Percentiles rank a stretch among this genome's conserved stretches.
These are phyloP conservation scores for Eilema sororculum DNA, from an alignment of 2,888 invertebrate species.

Conservation along the genomic window DNA sequence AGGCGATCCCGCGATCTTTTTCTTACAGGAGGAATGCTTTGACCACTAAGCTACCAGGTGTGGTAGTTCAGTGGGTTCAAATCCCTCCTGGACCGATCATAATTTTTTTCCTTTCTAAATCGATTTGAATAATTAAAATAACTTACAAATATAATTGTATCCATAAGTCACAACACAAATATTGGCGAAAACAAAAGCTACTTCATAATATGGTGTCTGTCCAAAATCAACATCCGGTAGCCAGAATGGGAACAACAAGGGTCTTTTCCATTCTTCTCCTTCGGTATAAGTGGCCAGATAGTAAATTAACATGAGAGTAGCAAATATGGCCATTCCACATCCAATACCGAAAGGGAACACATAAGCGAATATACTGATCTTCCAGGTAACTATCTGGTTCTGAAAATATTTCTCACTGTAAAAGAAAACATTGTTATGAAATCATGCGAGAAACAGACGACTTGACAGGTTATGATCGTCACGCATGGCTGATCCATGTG, in stretches of 20 bases:
- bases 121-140: too few species aligned
- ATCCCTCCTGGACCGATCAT: too few species aligned
- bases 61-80: too few species aligned
- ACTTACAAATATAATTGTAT: constrained; percentile 69
- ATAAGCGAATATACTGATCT: constrained; percentile 53
- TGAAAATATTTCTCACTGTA: constrained; percentile 64
- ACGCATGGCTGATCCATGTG: too few species aligned
- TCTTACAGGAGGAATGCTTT: too few species aligned
- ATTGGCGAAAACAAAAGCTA: constrained; percentile 58
- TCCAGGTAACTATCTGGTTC: constrained; percentile 65
- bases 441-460: not conserved
- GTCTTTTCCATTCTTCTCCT: constrained; percentile 51
- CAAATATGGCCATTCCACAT: constrained; percentile 50
- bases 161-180: constrained; percentile 49
- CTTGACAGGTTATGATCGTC: too few species aligned
- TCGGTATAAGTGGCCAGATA: constrained; percentile 52
- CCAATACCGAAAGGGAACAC: constrained; percentile 47
- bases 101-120: too few species aligned
- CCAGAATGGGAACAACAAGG: constrained; percentile 70
- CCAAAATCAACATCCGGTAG: constrained; percentile 58
- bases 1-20: too few species aligned
- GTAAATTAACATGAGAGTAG: constrained; percentile 48
- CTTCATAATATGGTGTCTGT: constrained; percentile 64
- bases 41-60: too few species aligned
- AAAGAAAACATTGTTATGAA: constrained; percentile 7